A percentile compares a stretch with the other conserved stretches of the same genome.
Conservation (phyloP, 2,888 invertebrate species). For the Thecocarcelia acutangulata region DNA sequence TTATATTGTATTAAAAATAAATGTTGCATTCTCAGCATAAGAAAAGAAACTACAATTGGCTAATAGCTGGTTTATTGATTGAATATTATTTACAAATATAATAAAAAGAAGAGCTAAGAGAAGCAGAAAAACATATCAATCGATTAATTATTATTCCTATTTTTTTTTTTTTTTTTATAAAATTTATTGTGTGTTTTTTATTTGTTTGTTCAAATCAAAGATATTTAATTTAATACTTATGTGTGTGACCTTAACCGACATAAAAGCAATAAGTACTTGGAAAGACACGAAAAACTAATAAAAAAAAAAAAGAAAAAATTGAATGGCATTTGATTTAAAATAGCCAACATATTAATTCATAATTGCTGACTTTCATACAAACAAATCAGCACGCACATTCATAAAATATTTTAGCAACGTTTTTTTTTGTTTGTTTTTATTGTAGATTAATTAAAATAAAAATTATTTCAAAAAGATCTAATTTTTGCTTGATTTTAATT, state of each 20-base stretch:
- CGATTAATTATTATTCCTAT: conserved; percentile 62
- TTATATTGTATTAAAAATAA: not conserved
- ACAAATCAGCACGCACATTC: not conserved
- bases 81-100: conserved; percentile 10
- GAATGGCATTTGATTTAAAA: conserved; percentile 61
- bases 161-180: conserved; percentile 11
- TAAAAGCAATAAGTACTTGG: conserved; percentile 54
- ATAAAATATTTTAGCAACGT: conserved; percentile 12
- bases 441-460: conserved; percentile 47
- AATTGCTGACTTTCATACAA: conserved; percentile 12
- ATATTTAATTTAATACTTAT: conserved; percentile 45
- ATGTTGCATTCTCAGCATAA: conserved; percentile 1
- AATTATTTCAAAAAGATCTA: conserved; percentile 1
- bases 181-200: conserved; percentile 24
- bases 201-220: conserved; percentile 42
- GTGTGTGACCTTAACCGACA: conserved; percentile 66
- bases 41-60: conserved; percentile 14
- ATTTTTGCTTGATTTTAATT: not conserved
- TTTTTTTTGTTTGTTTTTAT: not conserved
- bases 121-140: conserved; percentile 43
- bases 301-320: conserved; percentile 29
- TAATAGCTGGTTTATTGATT: conserved; percentile 26
- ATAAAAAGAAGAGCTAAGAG: not conserved
- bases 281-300: conserved; percentile 37
- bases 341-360: conserved; percentile 45